Percentiles rank a stretch among this genome's conserved stretches.
phyloP scores from a whole-genome alignment of 2,797 vertebrate genomes.

The Acropternis orthonyx region DNA sequence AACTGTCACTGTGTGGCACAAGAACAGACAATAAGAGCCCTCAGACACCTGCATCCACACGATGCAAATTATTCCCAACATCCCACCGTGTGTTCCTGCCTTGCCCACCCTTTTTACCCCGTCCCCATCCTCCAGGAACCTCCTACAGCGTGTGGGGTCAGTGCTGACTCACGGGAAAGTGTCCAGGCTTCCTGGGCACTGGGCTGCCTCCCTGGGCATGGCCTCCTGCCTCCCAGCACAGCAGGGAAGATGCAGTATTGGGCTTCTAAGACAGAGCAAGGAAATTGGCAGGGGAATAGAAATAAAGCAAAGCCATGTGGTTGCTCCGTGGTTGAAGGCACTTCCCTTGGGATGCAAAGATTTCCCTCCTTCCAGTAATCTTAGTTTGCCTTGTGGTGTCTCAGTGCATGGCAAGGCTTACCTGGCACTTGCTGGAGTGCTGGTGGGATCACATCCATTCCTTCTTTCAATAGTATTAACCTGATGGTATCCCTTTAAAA shows the following conservation, averaged over 20 bases:
- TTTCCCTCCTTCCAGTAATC: background rate
- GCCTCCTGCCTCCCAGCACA: background rate
- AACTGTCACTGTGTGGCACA: background rate
- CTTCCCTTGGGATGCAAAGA: background rate
- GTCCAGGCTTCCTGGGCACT: background rate
- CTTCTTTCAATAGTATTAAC: background rate
- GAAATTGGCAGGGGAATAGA: background rate
- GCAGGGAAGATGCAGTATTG: background rate
- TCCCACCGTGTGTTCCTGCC: background rate
- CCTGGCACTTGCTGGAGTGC: background rate
- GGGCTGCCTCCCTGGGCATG: background rate
- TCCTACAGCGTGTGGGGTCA: background rate
- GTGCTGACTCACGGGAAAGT: background rate
- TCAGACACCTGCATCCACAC: slow-evolving; percentile 37
- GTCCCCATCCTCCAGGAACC: background rate
- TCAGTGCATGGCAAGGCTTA: background rate
- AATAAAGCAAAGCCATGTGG: background rate
- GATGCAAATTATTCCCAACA: slow-evolving; percentile 35
- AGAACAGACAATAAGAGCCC: slow-evolving; percentile 47
- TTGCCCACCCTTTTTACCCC: background rate
- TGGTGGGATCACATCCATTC: background rate
- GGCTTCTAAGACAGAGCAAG: background rate
- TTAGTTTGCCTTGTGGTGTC: background rate
- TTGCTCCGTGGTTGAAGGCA: background rate
- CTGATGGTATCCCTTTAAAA: background rate